These are phyloP conservation scores for Lycaon pictus DNA, from an alignment of 2,113 vertebrate species.

Conservation along the genomic window DNA sequence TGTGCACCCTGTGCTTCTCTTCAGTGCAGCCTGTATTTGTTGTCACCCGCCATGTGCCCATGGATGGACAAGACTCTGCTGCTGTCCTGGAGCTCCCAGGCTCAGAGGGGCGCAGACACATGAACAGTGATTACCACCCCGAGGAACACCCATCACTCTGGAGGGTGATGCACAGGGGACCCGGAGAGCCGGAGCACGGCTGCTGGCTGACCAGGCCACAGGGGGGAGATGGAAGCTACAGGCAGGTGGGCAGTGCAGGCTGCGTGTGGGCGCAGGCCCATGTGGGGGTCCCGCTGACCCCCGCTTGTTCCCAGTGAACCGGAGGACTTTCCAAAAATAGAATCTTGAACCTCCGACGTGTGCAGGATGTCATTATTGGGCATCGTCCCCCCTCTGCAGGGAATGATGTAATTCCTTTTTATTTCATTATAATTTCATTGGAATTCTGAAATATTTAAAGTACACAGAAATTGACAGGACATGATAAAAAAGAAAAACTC, in stretches of 20 bases:
- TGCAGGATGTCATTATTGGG: neutral
- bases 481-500: neutral
- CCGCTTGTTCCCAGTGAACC: neutral
- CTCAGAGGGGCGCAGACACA: neutral
- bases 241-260: accelerated
- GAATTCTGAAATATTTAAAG: slow-evolving; percentile 32
- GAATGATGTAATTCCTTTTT: neutral
- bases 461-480: neutral
- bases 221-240: neutral
- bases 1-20: neutral
- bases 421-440: neutral
- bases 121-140: neutral
- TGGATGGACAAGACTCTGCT: neutral
- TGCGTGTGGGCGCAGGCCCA: accelerated
- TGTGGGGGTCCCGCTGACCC: neutral
- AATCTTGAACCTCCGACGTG: neutral
- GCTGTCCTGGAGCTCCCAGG: neutral
- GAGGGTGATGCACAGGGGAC: neutral
- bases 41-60: neutral
- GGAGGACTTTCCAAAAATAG: neutral
- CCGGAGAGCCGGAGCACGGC: neutral
- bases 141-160: neutral
- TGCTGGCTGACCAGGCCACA: neutral
- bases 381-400: neutral
- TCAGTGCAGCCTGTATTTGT: neutral